phyloP scores from a whole-genome alignment of 2,797 vertebrate species.

The Enteromius trimaculatus region DNA sequence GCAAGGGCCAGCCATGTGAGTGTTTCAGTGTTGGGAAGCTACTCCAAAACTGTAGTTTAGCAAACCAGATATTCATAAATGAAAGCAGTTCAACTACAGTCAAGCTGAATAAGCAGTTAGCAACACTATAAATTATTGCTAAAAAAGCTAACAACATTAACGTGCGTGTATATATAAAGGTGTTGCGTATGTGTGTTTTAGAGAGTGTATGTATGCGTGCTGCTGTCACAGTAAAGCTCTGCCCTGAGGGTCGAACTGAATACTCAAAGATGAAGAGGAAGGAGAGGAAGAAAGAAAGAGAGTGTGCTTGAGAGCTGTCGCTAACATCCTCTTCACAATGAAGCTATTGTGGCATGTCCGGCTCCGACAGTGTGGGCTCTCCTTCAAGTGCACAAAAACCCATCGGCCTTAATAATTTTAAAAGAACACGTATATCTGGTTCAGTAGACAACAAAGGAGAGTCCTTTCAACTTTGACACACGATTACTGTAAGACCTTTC shows the following conservation, averaged over 20 bases:
- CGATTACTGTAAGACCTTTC: background rate
- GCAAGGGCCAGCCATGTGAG: conserved; percentile 51
- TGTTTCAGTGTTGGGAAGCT: conserved; percentile 41
- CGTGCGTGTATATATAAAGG: background rate
- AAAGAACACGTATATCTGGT: conserved; percentile 62
- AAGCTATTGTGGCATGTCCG: conserved; percentile 56
- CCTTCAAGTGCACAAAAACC: conserved; percentile 76
- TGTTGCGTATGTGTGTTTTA: background rate
- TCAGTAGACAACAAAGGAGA: background rate
- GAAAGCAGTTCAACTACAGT: background rate
- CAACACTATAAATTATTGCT: background rate
- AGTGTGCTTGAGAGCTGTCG: conserved; percentile 74
- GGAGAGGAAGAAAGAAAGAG: conserved; percentile 28
- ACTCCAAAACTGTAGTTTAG: background rate
- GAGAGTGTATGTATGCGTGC: conserved; percentile 13
- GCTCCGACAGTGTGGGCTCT: conserved; percentile 71
- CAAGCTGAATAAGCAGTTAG: conserved; percentile 8
- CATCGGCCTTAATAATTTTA: conserved; percentile 77
- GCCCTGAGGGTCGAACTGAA: conserved; percentile 46
- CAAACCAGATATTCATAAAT: background rate
- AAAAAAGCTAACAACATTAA: background rate
- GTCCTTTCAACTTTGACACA: conserved; percentile 27
- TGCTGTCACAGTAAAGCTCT: conserved; percentile 36
- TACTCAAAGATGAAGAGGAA: conserved; percentile 46
- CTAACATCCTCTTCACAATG: conserved; percentile 66